These are phyloP conservation scores for Tolypeutes matacus DNA, from an alignment of 2,797 vertebrate species.

Conservation along the genomic window DNA sequence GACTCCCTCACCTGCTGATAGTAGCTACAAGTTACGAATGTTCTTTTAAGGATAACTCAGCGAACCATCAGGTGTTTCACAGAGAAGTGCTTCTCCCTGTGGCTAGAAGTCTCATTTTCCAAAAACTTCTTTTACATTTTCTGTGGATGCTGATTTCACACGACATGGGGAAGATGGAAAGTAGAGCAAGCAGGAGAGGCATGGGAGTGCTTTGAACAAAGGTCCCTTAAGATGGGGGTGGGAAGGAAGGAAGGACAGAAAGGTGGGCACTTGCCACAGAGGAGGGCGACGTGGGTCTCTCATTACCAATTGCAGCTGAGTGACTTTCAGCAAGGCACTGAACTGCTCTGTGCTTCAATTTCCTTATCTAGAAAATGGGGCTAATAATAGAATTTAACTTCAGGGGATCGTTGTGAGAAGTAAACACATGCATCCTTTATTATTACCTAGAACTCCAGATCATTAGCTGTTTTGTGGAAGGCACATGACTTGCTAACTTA, in stretches of 20 bases:
- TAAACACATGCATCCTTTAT: neutral
- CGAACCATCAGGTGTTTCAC: neutral
- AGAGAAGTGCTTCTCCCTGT: neutral
- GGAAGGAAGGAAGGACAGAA: neutral
- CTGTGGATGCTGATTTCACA: neutral
- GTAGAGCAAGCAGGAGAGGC: neutral
- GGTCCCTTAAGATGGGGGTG: neutral
- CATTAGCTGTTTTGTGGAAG: neutral
- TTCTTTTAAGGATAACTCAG: neutral
- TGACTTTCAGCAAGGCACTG: neutral
- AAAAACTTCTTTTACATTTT: neutral
- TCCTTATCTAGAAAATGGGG: neutral
- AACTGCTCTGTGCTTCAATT: neutral
- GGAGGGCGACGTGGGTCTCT: neutral
- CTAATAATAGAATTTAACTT: neutral
- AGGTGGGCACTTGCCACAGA: neutral
- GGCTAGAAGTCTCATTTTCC: neutral
- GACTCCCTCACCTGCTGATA: neutral
- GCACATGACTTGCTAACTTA: neutral
- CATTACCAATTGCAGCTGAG: neutral
- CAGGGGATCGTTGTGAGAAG: neutral
- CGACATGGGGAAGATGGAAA: fast-evolving
- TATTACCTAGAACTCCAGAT: neutral
- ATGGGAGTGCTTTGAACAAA: neutral
- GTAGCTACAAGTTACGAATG: neutral